Base-by-base conservation (phyloP, 2,113 vertebrate species). In the Salminus brasiliensis region DNA sequence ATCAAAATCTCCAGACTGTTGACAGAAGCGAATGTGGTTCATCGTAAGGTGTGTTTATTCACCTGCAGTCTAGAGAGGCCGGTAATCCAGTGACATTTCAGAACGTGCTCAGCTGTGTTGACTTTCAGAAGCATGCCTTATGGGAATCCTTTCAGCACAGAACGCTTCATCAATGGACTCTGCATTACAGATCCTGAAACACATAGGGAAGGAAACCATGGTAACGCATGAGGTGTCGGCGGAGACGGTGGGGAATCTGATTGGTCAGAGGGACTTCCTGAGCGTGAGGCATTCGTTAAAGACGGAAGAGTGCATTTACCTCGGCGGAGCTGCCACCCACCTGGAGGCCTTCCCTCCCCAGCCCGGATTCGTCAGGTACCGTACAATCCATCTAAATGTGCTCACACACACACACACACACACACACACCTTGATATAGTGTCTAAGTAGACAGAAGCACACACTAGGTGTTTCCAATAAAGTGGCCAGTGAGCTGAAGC, bases 181-280 rank as follows among this genome's bases (percentile, higher is more conserved):
- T 39, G 0, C 30, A 7, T 72, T 68, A 1, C 18, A 95, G 95
- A 82, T 95, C 66, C 91, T 96, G 60, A 91, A 90, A 67, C 90
- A 55, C 0, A 13, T 91, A 0, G 91, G 91, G 36, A 65, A 62
- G 0, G 88, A 94, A 79, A 95, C 94, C 0, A 55, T 94, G 59
- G 82, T 96, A 67, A 95, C 92, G 0, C 92, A 94, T 0, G 93
- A 96, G 80, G 89, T 94, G 63, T 93, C 94, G 0, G 76, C 90
- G 1, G 86, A 88, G 79, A 90, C 85, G 32, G 88, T 88, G 0
- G 91, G 92, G 29, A 94, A 93, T 82, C 76, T 95, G 57, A 94
- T 95, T 81, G 94, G 94, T 15, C 91, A 92, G 81, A 86, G 94
- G 83, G 95, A 96, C 76, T 95, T 95, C 1, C 73, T 95, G 79